Percentiles rank a stretch among this genome's conserved stretches.
These are phyloP conservation scores for Siniperca obscura DNA, from an alignment of 2,797 vertebrate genomes.

Conservation along the genomic window DNA sequence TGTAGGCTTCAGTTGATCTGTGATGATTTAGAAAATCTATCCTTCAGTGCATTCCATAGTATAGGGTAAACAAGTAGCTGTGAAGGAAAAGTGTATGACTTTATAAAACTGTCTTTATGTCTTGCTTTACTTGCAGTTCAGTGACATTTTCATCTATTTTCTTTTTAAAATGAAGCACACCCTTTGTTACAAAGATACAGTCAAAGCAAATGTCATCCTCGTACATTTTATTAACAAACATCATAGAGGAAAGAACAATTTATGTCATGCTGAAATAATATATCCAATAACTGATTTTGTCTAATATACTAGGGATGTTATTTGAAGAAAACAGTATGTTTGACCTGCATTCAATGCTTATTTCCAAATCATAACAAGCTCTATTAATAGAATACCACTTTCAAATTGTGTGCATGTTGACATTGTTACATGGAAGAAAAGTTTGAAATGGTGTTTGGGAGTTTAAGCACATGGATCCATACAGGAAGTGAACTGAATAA, in stretches of 20 bases:
- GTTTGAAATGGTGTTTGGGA: slow-evolving; percentile 26
- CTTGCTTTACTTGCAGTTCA: slow-evolving; percentile 86
- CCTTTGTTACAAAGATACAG: slow-evolving; percentile 85
- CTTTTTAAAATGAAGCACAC: slow-evolving; percentile 77
- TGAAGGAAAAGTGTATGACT: slow-evolving; percentile 91
- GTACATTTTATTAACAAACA: slow-evolving; percentile 58
- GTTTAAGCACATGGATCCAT: slow-evolving; percentile 35
- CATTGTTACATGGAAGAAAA: slow-evolving; percentile 36
- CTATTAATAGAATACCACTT: slow-evolving; percentile 48
- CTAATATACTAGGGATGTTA: slow-evolving; percentile 65
- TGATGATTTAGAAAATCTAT: slow-evolving; percentile 46
- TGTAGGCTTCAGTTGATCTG: slow-evolving; percentile 50
- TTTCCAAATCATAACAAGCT: slow-evolving; percentile 62
- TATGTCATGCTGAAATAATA: slow-evolving; percentile 73
- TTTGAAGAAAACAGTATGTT: slow-evolving; percentile 57
- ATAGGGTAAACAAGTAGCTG: slow-evolving; percentile 80
- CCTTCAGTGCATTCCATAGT: slow-evolving; percentile 69
- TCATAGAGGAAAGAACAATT: slow-evolving; percentile 52
- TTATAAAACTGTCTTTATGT: slow-evolving; percentile 88
- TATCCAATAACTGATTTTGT: slow-evolving; percentile 64
- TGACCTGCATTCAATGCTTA: slow-evolving; percentile 57
- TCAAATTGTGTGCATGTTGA: slow-evolving; percentile 64
- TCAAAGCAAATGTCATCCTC: slow-evolving; percentile 87
- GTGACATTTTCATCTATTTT: slow-evolving; percentile 75
- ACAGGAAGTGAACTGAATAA: slow-evolving; percentile 40